Evolutionary conservation across 2,888 invertebrate genomes (phyloP).

Genomic region (Sphinx pinastri): DNA sequence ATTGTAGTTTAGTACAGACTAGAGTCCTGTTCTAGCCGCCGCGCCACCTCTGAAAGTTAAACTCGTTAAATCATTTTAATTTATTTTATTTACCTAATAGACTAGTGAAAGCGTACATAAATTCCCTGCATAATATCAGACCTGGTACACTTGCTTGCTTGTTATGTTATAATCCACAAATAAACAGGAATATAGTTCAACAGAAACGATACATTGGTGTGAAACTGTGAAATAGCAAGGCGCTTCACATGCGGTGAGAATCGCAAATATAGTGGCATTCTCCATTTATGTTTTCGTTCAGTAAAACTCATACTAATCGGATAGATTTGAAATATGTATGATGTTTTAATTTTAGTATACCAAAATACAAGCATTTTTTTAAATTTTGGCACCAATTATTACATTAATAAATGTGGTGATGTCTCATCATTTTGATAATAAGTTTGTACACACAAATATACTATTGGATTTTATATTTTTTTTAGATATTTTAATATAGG

Average conservation of each 20-base stretch:
- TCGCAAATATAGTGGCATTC: conserved; percentile 54
- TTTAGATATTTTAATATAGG: neutral
- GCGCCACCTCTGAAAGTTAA: neutral
- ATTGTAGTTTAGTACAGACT: too few species aligned
- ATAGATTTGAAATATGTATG: too few species aligned
- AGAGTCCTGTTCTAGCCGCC: too few species aligned
- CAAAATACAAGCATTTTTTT: too few species aligned
- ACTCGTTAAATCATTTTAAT: neutral
- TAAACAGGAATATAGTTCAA: conserved; percentile 46
- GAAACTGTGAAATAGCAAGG: conserved; percentile 48
- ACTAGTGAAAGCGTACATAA: neutral
- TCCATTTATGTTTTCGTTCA: conserved; percentile 1
- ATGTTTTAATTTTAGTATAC: too few species aligned
- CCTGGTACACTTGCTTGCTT: neutral
- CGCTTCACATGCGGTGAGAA: conserved; percentile 58
- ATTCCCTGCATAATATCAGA: neutral
- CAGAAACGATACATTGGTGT: conserved; percentile 56
- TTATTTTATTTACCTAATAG: conserved; percentile 3
- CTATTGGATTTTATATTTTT: neutral
- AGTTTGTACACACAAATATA: too few species aligned
- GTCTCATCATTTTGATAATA: too few species aligned
- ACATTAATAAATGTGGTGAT: too few species aligned
- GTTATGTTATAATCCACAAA: conserved; percentile 15
- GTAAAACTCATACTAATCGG: neutral
- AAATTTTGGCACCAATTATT: too few species aligned